Evolutionary conservation across 2,797 vertebrate species (phyloP).

Genomic region (Psittacula derbiana): DNA sequence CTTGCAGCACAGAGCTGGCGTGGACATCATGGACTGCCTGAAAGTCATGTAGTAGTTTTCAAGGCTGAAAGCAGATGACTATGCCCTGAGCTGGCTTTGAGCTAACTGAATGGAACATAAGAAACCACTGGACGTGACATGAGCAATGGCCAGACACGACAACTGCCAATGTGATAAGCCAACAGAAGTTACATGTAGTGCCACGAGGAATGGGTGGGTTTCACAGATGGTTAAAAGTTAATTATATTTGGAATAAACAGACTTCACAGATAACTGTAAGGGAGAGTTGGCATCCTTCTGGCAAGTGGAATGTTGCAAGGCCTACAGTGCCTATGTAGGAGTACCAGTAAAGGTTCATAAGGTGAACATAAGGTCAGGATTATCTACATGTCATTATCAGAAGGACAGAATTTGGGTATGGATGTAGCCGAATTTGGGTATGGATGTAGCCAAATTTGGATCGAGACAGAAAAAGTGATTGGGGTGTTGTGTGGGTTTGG

Average conservation of each 20-base stretch:
- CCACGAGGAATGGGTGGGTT: not conserved
- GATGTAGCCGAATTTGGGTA: not conserved
- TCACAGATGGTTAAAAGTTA: not conserved
- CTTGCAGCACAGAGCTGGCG: not conserved
- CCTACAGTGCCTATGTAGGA: not conserved
- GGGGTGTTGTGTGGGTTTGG: not conserved
- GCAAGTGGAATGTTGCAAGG: not conserved
- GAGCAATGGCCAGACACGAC: not conserved
- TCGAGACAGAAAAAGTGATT: not conserved
- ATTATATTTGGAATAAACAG: not conserved
- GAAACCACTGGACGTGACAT: not conserved
- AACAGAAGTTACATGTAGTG: not conserved
- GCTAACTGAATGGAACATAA: not conserved
- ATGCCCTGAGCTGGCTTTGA: not conserved
- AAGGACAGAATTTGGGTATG: not conserved
- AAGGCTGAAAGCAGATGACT: not conserved
- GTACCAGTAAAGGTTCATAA: not conserved
- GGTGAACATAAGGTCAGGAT: not conserved
- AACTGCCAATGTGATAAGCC: not conserved
- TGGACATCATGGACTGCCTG: not conserved
- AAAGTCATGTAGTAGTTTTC: not conserved
- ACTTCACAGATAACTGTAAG: not conserved
- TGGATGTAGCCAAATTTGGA: not conserved
- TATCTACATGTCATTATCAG: not conserved
- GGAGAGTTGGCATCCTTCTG: not conserved